Conservation (phyloP, 2,113 vertebrate species). For the Panthera tigris region DNA sequence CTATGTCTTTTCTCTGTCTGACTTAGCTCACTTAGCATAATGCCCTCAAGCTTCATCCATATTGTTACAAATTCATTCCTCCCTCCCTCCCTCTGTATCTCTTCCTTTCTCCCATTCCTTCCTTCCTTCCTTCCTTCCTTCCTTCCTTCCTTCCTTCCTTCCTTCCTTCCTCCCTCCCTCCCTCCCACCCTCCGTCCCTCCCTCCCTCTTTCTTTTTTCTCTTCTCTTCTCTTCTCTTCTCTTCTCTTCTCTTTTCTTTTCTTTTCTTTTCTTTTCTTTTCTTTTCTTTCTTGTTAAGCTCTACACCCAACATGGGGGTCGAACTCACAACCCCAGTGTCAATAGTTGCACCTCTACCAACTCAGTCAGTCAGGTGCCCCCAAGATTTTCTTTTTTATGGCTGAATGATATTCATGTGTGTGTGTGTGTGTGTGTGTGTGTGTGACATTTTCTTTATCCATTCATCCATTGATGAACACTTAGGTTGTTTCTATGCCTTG, state of each 20-base stretch:
- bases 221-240: fast-evolving
- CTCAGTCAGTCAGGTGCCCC: background rate
- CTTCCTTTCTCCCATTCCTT: background rate
- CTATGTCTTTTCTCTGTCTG: background rate
- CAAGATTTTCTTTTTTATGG: background rate
- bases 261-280: background rate
- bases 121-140: background rate
- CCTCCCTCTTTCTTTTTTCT: too few relatives aligned
- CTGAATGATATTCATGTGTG: background rate
- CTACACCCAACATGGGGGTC: background rate
- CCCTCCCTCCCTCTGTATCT: background rate
- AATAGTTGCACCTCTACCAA: background rate
- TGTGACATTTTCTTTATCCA: background rate
- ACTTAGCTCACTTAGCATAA: background rate
- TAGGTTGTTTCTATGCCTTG: background rate
- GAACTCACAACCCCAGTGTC: background rate
- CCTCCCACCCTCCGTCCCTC: too few relatives aligned
- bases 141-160: fast-evolving
- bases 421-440: background rate
- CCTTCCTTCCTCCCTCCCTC: too few relatives aligned
- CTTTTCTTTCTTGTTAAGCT: background rate
- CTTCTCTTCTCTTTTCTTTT: too few relatives aligned
- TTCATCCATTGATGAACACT: background rate
- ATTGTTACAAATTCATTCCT: background rate
- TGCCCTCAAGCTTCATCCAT: background rate